Evolutionary conservation across 2,113 vertebrate species (phyloP), one percentile per base, ranked within the genome.

Genomic region (Pyxicephalus adspersus): DNA sequence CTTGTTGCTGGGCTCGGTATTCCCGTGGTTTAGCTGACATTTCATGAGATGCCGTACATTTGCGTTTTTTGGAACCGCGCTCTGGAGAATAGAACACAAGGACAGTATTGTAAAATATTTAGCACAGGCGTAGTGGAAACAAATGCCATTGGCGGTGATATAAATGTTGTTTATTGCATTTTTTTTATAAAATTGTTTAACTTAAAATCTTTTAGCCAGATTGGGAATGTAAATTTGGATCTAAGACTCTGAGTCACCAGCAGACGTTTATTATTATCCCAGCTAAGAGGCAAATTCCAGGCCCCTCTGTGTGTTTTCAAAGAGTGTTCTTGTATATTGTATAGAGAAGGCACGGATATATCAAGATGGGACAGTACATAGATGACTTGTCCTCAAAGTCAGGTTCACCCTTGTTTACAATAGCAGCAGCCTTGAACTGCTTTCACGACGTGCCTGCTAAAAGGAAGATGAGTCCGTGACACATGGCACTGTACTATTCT

Each of bases 211-310:
- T 83, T 84, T 83, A 78, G 83, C 84, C 82, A 88, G 80, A 81
- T 84, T 84, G 83, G 83, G 85, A 91, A 90, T 90, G 86, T 92
- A 91, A 91, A 91, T 90, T 76, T 83, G 66, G 84, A 74, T 31
- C 83, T 83, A 80, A 86, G 80, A 84, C 74, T 80, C 83, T 87
- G 83, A 89, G 86, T 91, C 86, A 87, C 83, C 52, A 73, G 85
- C 84, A 91, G 66, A 89, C 89, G 87, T 88, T 91, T 91, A 89
- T 90, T 89, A 90, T 87, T 88, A 83, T 90, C 81, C 81, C 75
- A 83, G 84, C 89, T 88, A 90, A 88, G 74, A 85, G 86, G 81
- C 83, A 83, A 89, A 91, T 90, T 91, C 87, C 85, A 87, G 84
- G 75, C 85, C 87, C 85, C 73, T 86, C 66, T 81, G 73, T 22